Conservation (phyloP, 2,888 invertebrate genomes). For the Leptopilina drosophilae region DNA sequence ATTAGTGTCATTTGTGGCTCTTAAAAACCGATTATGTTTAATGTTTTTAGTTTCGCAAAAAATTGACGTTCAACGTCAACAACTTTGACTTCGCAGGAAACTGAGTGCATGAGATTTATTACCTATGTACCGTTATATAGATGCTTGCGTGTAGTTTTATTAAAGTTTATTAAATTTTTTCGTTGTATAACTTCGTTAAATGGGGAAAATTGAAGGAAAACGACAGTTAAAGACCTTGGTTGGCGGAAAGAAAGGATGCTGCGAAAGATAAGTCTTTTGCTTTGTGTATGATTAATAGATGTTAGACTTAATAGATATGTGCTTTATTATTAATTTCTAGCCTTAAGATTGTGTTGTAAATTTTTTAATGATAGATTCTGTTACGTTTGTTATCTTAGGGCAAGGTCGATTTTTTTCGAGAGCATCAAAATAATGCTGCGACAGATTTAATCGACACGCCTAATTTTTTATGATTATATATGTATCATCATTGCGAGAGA, state of each 20-base stretch:
- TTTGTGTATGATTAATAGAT: too few species aligned
- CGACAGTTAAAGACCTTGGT: conserved; percentile 18
- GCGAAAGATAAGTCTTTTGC: not conserved
- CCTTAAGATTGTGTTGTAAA: too few species aligned
- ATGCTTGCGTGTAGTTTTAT: not conserved
- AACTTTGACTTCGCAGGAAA: not conserved
- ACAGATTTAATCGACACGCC: conserved; percentile 33
- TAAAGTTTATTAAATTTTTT: not conserved
- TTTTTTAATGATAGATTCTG: not conserved
- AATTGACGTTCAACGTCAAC: too few species aligned
- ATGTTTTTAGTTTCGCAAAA: too few species aligned
- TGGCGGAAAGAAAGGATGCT: conserved; percentile 17
- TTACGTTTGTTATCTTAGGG: not conserved
- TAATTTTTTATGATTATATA: conserved; percentile 17
- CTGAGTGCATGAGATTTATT: not conserved
- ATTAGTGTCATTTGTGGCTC: too few species aligned
- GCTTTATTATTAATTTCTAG: too few species aligned
- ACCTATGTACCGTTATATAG: not conserved
- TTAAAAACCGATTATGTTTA: too few species aligned
- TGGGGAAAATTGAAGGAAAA: conserved; percentile 7
- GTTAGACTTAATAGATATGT: too few species aligned
- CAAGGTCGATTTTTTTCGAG: conserved; percentile 12
- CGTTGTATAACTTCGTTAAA: not conserved
- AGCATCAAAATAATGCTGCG: not conserved
- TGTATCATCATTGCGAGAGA: too few species aligned